A percentile compares a stretch with the other conserved stretches of the same genome.
Evolutionary conservation across 2,113 vertebrate genomes (phyloP).

Genomic region (Physeter macrocephalus): DNA sequence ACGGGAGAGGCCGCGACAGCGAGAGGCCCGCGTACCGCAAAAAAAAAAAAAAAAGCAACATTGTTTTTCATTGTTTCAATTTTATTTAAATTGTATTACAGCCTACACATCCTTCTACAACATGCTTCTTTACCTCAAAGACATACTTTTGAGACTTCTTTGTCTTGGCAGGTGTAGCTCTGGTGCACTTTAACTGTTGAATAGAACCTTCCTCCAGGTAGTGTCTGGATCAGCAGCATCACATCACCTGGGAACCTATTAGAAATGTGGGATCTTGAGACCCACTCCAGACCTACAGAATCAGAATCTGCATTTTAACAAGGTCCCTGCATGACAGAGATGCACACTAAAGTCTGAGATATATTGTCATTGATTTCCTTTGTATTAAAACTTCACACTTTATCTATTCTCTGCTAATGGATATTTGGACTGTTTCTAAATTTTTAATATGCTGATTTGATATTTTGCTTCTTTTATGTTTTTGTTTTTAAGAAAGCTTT

Average conservation of each 20-base stretch:
- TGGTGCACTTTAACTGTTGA: neutral
- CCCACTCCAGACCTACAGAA: neutral
- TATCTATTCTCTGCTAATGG: neutral
- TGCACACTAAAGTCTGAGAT: neutral
- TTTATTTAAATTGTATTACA: neutral
- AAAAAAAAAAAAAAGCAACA: neutral
- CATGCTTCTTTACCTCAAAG: neutral
- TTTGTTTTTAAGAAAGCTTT: neutral
- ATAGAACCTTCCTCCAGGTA: neutral
- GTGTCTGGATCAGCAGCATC: no score
- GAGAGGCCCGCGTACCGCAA: no score
- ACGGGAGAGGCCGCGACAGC: no score
- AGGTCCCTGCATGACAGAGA: neutral
- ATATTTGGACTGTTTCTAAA: neutral
- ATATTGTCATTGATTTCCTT: neutral
- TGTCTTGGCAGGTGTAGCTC: neutral
- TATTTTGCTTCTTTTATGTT: neutral
- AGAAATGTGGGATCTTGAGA: neutral
- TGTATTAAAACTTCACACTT: neutral
- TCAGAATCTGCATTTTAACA: neutral
- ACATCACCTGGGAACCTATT: neutral
- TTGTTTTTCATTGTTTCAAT: neutral
- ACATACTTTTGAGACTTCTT: neutral
- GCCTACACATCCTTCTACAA: neutral
- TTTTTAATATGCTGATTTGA: neutral